Base-by-base conservation (phyloP, 2,113 vertebrate genomes). In the Callipepla squamata region DNA sequence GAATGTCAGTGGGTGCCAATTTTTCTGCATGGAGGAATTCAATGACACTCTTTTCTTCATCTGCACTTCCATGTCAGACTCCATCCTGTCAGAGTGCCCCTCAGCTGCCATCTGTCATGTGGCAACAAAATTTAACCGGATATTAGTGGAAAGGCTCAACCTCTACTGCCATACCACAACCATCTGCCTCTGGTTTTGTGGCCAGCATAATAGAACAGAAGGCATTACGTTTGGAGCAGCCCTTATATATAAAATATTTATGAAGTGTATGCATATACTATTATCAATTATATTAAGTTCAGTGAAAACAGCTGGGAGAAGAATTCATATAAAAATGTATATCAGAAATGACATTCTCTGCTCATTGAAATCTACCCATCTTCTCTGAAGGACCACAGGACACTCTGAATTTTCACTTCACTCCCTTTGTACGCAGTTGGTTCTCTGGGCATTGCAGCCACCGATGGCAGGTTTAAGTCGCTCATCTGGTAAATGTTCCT, bases 311-410 rank as follows among this genome's bases (percentile, higher is more conserved):
- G 22, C 25, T 47, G 6, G 19, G 40, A 53, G 47, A 34, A 17
- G 19, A 68, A 69, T n/a, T 30, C 6, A 9, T n/a, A 11, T 25
- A 13, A 40, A 47, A 61, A 36, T 8, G 17, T 22, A n/a, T 25
- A 22, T 17, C 8, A 63, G 25, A 18, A 23, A 47, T 5, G 5
- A 67, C 17, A 67, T 14, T 28, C 23, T 59, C 22, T 66, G 57
- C 26, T 74, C 21, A 15, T 73, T 51, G n/a, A 68, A 74, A 47
- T n/a, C 28, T n/a, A n/a, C 7, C 23, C 45, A 19, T 26, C 88
- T 96, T 86, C 97, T 97, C 97, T 96, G 95, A 72, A 97, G 63
- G 50, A 97, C 74, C 65, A 95, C 91, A 18, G 91, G 61, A 58
- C 79, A 93, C 34, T 87, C 69, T 19, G 14, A 55, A 65, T 69